Evolutionary conservation across 2,113 vertebrate genomes (phyloP).

Genomic region (Myocastor coypus): DNA sequence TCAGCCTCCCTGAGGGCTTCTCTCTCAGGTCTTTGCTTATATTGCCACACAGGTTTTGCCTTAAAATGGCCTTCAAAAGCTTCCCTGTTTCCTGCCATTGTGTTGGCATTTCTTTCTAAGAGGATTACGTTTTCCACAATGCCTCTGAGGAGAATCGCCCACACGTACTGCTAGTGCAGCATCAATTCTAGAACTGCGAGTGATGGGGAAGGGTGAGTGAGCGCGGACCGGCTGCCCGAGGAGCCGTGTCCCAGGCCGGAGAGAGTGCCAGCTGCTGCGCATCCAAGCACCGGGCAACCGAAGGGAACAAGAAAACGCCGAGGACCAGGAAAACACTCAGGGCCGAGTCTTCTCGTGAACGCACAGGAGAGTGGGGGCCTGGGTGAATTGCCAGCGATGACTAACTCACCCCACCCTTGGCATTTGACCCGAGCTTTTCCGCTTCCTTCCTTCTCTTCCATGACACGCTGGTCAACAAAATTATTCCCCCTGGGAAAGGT

Average conservation of each 20-base stretch:
- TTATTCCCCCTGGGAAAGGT: background rate
- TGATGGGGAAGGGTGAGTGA: conserved; percentile 47
- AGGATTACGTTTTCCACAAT: conserved; percentile 16
- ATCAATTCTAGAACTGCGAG: conserved; percentile 2
- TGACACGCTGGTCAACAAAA: background rate
- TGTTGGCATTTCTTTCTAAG: background rate
- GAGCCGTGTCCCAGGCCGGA: background rate
- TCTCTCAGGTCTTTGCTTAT: background rate
- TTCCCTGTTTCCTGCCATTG: conserved; percentile 6
- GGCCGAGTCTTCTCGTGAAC: background rate
- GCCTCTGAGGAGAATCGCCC: conserved; percentile 32
- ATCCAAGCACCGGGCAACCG: background rate
- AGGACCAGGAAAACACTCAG: no score
- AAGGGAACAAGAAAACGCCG: no score
- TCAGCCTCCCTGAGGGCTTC: background rate
- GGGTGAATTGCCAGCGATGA: background rate
- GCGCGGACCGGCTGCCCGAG: background rate
- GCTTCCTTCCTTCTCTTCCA: background rate
- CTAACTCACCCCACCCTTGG: background rate
- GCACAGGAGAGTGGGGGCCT: background rate
- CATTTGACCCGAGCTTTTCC: background rate
- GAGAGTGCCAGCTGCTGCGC: background rate
- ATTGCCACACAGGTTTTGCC: background rate
- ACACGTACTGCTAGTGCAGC: background rate
- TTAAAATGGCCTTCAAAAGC: conserved; percentile 1